Conservation (phyloP, 92 coral and sea anemone genomes). For the Palythoa grandiflora region DNA sequence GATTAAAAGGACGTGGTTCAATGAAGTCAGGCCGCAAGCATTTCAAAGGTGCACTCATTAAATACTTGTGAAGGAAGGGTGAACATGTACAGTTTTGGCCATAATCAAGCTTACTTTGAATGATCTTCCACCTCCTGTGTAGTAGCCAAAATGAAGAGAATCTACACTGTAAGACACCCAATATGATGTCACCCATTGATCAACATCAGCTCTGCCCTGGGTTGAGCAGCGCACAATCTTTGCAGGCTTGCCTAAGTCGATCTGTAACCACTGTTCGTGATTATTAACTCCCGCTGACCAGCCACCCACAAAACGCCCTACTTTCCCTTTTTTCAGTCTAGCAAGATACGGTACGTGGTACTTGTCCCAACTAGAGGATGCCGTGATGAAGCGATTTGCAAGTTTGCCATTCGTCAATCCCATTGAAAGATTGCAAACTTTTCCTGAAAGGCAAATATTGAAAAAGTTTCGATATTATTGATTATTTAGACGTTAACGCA, state of each 20-base stretch:
- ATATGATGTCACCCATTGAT: slow-evolving; percentile 47
- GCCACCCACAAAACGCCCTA: slow-evolving; percentile 34
- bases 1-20: no score
- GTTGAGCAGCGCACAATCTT: slow-evolving; percentile 44
- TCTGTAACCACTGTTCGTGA: slow-evolving; percentile 44
- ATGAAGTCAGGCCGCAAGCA: no score
- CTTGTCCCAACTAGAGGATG: slow-evolving; percentile 45
- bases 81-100: no score
- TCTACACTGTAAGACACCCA: slow-evolving; percentile 42
- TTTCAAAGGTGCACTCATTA: no score
- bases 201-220: slow-evolving; percentile 41
- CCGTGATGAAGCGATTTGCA: slow-evolving; percentile 36
- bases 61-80: no score
- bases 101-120: slow-evolving; percentile 1
- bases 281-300: slow-evolving; percentile 43
- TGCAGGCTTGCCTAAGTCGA: slow-evolving; percentile 21
- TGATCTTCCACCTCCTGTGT: slow-evolving; percentile 15
- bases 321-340: slow-evolving; percentile 19
- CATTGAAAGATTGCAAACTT: slow-evolving; percentile 26
- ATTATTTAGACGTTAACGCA: not conserved
- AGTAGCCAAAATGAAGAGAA: slow-evolving; percentile 40
- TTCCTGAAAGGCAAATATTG: not conserved
- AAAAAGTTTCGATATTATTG: not conserved
- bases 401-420: slow-evolving; percentile 43
- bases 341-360: slow-evolving; percentile 39